phyloP scores from a whole-genome alignment of 1,140 invertebrate genomes.

The Cyrtorhinus lividipennis region DNA sequence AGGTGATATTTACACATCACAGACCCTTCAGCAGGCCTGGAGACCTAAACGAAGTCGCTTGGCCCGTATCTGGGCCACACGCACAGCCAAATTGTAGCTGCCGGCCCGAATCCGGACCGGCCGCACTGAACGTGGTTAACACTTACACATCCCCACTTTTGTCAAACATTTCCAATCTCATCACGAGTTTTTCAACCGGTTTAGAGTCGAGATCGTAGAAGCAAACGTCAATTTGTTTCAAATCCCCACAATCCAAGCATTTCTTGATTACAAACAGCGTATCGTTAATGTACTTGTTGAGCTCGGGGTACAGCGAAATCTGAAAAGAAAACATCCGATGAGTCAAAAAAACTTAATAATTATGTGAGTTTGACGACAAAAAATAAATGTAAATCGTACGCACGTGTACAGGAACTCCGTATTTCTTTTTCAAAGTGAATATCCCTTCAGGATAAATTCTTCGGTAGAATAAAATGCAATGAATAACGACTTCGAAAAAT shows the following conservation, averaged over 20 bases:
- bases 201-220: slow-evolving; percentile 28
- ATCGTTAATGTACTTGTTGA: slow-evolving; percentile 41
- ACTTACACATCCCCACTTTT: background rate
- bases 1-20: no score
- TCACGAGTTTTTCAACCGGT: slow-evolving; percentile 38
- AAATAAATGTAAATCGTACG: slow-evolving; percentile 9
- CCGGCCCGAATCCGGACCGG: no score
- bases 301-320: slow-evolving; percentile 39
- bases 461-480: slow-evolving; percentile 38
- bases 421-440: slow-evolving; percentile 41
- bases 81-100: no score
- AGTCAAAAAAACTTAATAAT: background rate
- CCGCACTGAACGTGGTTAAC: no score
- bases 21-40: no score
- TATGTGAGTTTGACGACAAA: background rate
- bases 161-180: slow-evolving; percentile 31
- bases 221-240: slow-evolving; percentile 33
- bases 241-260: slow-evolving; percentile 32
- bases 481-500: slow-evolving; percentile 42
- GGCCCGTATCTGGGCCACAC: no score
- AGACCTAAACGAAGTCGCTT: no score
- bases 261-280: slow-evolving; percentile 33
- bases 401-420: slow-evolving; percentile 36
- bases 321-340: slow-evolving; percentile 7
- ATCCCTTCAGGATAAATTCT: slow-evolving; percentile 42